Evolutionary conservation across 2,888 invertebrate genomes (phyloP).

Genomic region (Eupithecia subfuscata): DNA sequence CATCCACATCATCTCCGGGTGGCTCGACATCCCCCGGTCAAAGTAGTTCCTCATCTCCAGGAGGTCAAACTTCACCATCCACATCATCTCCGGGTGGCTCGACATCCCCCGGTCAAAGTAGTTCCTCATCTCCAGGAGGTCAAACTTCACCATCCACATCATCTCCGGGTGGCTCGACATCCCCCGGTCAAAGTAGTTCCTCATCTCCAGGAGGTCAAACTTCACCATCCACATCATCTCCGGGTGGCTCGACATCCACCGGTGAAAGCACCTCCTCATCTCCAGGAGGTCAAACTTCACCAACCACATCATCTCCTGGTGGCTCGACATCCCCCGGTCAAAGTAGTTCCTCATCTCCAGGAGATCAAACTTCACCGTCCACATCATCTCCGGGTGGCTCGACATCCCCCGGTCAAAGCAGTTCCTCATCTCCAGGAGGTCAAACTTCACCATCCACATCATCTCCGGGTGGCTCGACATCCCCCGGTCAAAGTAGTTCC

Average conservation of each 20-base stretch:
- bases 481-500: not conserved
- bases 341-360: not conserved
- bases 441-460: not conserved
- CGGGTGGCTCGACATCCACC: not conserved
- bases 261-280: not conserved
- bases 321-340: not conserved
- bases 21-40: not conserved
- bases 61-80: not conserved
- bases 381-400: not conserved
- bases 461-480: not conserved
- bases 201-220: not conserved
- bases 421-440: not conserved
- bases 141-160: not conserved
- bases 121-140: not conserved
- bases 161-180: not conserved
- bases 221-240: not conserved
- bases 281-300: not conserved
- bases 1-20: not conserved
- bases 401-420: not conserved
- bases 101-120: not conserved
- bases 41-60: too few species aligned
- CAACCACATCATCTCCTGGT: not conserved
- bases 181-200: not conserved
- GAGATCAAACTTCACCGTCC: not conserved
- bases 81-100: not conserved